Evolutionary conservation across 2,888 invertebrate genomes (phyloP).

Genomic region (Himalopsyche anomala): DNA sequence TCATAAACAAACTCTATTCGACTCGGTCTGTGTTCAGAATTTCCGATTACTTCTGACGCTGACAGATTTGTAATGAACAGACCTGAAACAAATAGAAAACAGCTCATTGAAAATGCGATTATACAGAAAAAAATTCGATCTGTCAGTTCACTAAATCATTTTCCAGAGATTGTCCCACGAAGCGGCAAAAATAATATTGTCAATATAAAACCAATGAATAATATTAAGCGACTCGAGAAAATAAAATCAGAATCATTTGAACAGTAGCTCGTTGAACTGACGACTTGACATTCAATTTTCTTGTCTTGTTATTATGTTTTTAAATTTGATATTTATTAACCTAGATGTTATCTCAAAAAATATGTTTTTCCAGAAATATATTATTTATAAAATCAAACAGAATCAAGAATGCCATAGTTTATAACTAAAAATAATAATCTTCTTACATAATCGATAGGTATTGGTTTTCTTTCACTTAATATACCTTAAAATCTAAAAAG

Average conservation of each 20-base stretch:
- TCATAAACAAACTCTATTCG: background rate
- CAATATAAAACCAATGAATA: conserved; percentile 23
- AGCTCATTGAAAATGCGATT: conserved; percentile 13
- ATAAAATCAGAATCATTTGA: background rate
- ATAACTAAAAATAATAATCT: too few species aligned
- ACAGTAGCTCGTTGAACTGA: background rate
- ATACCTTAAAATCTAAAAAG: too few species aligned
- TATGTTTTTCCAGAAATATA: too few species aligned
- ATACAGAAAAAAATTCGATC: background rate
- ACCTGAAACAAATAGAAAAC: conserved; percentile 24
- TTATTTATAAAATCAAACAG: too few species aligned
- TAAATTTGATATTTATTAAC: too few species aligned
- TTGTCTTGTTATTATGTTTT: too few species aligned
- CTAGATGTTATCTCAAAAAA: too few species aligned
- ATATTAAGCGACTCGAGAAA: background rate
- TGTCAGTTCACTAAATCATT: background rate
- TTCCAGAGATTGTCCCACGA: background rate
- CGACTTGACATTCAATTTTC: background rate
- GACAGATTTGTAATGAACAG: background rate
- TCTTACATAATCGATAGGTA: too few species aligned
- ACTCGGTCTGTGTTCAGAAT: background rate
- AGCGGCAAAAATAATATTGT: background rate
- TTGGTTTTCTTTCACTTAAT: too few species aligned
- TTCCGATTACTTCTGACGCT: background rate
- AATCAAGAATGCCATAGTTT: too few species aligned